Percentiles rank a stretch among this genome's conserved stretches.
These are phyloP conservation scores for Mesochorus sp. DNA, from an alignment of 2,888 invertebrate genomes.

Conservation along the genomic window DNA sequence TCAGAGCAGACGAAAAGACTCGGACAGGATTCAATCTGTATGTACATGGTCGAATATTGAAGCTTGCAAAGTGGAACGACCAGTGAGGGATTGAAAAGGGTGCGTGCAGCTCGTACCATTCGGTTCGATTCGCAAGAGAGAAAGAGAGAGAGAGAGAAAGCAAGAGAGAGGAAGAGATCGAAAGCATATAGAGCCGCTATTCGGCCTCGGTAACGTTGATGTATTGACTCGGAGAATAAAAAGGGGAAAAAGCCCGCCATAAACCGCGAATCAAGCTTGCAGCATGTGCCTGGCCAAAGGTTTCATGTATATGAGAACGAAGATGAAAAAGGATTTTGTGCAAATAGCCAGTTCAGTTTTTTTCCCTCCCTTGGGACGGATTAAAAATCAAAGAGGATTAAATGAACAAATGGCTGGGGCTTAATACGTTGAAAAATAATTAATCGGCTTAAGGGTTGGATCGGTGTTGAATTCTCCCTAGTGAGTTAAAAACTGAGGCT, in stretches of 20 bases:
- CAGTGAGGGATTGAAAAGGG: constrained; percentile 18
- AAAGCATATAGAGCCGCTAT: background rate
- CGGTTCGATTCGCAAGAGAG: constrained; percentile 14
- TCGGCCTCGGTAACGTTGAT: constrained; percentile 40
- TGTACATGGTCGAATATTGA: constrained; percentile 57
- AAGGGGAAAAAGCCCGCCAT: constrained; percentile 22
- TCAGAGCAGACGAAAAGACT: background rate
- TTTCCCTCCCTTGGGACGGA: background rate
- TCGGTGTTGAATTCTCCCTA: background rate
- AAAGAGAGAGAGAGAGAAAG: background rate
- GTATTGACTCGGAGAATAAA: constrained; percentile 45
- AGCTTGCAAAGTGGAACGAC: constrained; percentile 57
- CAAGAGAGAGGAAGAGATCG: no score
- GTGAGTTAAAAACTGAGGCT: background rate
- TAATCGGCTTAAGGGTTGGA: background rate
- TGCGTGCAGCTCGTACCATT: background rate
- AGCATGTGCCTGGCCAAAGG: constrained; percentile 9
- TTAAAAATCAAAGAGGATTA: background rate
- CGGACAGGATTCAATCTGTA: constrained; percentile 52
- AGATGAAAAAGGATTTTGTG: background rate
- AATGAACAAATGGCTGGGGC: background rate
- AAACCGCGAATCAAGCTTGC: constrained; percentile 28
- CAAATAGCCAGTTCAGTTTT: background rate
- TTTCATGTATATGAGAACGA: constrained; percentile 1
- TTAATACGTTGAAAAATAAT: background rate